Conservation (phyloP, 2,888 invertebrate species). For the Ennomos fuscantarius region DNA sequence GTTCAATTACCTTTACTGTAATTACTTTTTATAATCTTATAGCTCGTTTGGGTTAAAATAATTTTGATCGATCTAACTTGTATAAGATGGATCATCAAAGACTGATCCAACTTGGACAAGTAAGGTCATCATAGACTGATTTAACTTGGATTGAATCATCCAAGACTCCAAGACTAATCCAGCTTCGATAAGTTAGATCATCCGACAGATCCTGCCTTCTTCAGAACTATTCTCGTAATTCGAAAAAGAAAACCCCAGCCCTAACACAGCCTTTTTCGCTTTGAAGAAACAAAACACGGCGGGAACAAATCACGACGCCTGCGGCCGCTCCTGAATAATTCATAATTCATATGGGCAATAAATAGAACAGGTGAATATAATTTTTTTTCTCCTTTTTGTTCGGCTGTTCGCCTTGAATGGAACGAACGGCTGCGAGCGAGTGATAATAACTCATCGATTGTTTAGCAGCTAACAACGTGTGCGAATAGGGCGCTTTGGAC, state of each 20-base stretch:
- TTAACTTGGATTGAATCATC: no score
- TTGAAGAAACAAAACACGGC: conserved; percentile 61
- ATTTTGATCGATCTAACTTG: no score
- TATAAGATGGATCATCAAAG: no score
- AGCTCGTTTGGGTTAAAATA: no score
- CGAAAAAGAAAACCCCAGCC: conserved; percentile 3
- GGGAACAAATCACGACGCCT: conserved; percentile 60
- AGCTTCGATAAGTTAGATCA: no score
- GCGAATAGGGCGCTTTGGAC: conserved; percentile 46
- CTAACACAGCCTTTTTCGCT: conserved; percentile 35
- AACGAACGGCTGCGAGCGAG: conserved; percentile 61
- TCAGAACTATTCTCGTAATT: no score
- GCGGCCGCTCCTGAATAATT: conserved; percentile 67
- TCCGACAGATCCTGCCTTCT: no score
- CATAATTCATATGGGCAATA: conserved; percentile 70
- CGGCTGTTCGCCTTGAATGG: conserved; percentile 35
- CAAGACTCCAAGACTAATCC: no score
- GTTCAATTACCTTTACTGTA: no score
- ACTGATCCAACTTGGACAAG: no score
- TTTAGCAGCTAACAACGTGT: conserved; percentile 64
- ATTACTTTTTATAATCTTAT: no score
- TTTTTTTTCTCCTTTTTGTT: conserved; percentile 67
- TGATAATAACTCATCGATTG: conserved; percentile 83
- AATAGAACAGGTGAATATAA: conserved; percentile 72
- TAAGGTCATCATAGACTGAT: no score